Evolutionary conservation across 1,140 invertebrate genomes (phyloP).

Genomic region (Anoplophora glabripennis): DNA sequence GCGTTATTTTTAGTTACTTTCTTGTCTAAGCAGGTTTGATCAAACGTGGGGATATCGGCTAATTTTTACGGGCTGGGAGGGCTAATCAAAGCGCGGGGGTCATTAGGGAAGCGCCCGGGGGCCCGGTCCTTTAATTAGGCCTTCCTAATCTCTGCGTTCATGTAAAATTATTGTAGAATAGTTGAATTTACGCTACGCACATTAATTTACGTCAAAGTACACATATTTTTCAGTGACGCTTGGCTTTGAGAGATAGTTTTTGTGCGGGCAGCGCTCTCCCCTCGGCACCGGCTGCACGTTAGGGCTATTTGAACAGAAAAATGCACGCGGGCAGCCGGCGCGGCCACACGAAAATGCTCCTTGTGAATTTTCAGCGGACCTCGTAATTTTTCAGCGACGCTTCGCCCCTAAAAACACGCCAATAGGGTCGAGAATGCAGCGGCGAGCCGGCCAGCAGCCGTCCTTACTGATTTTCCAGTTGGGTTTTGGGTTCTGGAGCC

Average conservation of each 20-base stretch:
- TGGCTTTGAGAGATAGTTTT: constrained; percentile 50
- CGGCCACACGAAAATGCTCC: constrained; percentile 38
- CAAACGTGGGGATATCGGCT: neutral
- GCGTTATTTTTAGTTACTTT: neutral
- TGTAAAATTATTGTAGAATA: constrained; percentile 49
- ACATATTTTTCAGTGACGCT: constrained; percentile 48
- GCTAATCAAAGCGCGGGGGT: constrained; percentile 37
- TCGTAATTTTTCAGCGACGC: constrained; percentile 44
- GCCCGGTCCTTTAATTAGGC: constrained; percentile 35
- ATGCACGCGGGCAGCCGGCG: constrained; percentile 35
- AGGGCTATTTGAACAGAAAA: constrained; percentile 46
- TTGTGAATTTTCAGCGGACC: constrained; percentile 41
- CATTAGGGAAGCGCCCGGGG: constrained; percentile 28
- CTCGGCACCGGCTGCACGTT: constrained; percentile 25
- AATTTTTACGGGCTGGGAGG: constrained; percentile 1
- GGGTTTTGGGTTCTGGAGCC: constrained; percentile 46
- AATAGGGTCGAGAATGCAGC: constrained; percentile 40
- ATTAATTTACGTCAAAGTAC: constrained; percentile 51
- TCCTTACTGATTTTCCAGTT: constrained; percentile 47
- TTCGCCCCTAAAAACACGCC: constrained; percentile 43
- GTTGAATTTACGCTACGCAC: constrained; percentile 50
- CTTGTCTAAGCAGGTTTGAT: neutral
- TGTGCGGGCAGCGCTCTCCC: constrained; percentile 36
- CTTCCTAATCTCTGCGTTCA: constrained; percentile 41
- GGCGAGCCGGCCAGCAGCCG: constrained; percentile 21